Evolutionary conservation across 2,113 vertebrate species (phyloP).

Genomic region (Gasterosteus aculeatus): DNA sequence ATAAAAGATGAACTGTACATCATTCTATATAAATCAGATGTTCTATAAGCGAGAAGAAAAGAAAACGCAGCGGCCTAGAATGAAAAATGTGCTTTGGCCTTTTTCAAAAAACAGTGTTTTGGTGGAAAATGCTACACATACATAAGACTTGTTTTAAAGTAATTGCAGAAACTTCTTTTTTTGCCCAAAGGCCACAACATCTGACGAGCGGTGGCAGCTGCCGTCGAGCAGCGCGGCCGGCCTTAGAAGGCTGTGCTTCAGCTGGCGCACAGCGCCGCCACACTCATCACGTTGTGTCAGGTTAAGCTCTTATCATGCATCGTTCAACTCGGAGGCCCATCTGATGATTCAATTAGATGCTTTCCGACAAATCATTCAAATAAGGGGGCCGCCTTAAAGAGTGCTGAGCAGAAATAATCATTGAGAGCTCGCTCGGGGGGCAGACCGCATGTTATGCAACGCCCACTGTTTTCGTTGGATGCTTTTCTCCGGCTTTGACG

Average conservation of each 20-base stretch:
- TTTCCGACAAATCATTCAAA: conserved; percentile 15
- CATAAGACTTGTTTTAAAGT: neutral
- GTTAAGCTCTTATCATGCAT: conserved; percentile 20
- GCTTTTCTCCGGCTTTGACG: neutral
- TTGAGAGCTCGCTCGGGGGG: neutral
- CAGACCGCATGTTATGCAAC: neutral
- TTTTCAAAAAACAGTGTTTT: neutral
- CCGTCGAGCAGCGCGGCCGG: conserved; percentile 1
- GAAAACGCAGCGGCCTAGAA: neutral
- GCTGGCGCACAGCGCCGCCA: conserved; percentile 8
- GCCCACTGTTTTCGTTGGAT: conserved; percentile 3
- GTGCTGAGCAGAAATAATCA: neutral
- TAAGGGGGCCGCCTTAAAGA: neutral
- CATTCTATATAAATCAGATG: neutral
- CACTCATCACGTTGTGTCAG: conserved; percentile 23
- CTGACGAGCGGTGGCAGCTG: conserved; percentile 23
- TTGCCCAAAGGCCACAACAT: conserved; percentile 1
- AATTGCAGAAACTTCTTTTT: neutral
- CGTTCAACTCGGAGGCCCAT: neutral
- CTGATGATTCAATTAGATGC: conserved; percentile 13
- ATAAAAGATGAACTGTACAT: neutral
- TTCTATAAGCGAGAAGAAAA: neutral
- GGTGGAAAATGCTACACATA: neutral
- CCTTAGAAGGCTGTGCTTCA: neutral
- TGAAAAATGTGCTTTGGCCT: neutral